Evolutionary conservation across 1,140 invertebrate species (phyloP).

Genomic region (Acyrthosiphon pisum): DNA sequence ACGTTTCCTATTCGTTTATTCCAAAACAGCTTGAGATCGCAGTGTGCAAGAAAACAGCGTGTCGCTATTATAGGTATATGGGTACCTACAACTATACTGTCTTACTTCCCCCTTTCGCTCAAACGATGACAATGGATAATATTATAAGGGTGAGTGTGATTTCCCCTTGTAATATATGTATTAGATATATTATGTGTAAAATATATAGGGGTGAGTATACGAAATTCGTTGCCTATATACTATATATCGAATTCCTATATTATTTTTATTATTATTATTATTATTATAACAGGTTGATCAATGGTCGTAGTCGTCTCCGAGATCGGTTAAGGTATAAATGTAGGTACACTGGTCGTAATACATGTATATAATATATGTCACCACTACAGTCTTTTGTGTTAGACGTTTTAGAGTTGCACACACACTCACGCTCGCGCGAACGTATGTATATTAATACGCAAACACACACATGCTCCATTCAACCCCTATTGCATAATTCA

Average conservation of each 20-base stretch:
- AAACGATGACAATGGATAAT: not conserved
- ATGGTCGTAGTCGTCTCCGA: not conserved
- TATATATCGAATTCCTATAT: not conserved
- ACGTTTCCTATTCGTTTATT: conserved; percentile 32
- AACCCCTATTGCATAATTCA: conserved; percentile 47
- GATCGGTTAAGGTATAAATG: not conserved
- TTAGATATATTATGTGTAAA: not conserved
- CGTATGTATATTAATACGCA: not conserved
- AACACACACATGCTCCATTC: not conserved
- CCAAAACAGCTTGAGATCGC: conserved; percentile 38
- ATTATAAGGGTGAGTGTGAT: not conserved
- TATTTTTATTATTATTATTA: not conserved
- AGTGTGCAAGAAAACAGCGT: not conserved
- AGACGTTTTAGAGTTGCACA: not conserved
- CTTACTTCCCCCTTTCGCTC: conserved; percentile 23
- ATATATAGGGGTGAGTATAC: not conserved
- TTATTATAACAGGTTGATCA: conserved; percentile 37
- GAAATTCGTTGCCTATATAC: not conserved
- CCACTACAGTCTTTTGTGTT: conserved; percentile 30
- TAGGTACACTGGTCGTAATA: not conserved
- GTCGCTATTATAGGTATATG: not conserved
- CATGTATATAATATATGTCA: not conserved
- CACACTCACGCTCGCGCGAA: not conserved
- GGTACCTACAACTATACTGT: not conserved
- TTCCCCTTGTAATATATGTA: conserved; percentile 5